Base-by-base conservation (phyloP, 30 jellyfish, hydroid and myxozoan species). In the Clytia hemisphaerica region DNA sequence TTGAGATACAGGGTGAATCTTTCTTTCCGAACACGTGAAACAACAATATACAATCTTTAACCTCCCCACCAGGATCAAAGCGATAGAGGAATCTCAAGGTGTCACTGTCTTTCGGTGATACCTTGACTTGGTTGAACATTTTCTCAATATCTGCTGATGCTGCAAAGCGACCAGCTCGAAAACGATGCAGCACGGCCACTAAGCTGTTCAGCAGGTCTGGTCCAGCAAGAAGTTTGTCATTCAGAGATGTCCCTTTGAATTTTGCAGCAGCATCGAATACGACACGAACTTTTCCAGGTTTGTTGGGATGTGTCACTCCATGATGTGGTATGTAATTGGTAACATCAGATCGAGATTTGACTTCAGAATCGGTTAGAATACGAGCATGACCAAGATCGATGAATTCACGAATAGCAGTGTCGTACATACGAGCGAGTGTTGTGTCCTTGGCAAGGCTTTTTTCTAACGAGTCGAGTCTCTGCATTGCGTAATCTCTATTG, bases 281-380 rank as follows among this genome's bases (percentile, higher is more conserved):
- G 6, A 77, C 50, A 28, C 90, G 33, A 22, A 49, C 51, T 33
- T 61, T 76, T 18, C 58, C 89, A 2, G 89, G 89, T 37, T 77
- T 77, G 64, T 78, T 78, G 14, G 92, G 73, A 45, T 67, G 32
- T 6, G 37, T 28, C 16, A 79, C 84, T 2, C 59, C 37, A 45
- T 79, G 93, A 37, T 70, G 84, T 10, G 93, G 93, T 22, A 79
- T 74, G 57, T 67, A 79, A n/a, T n/a, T n/a, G n/a, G n/a, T n/a
- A n/a, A n/a, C n/a, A n/a, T n/a, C n/a, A n/a, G n/a, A n/a, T n/a
- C n/a, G n/a, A n/a, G n/a, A n/a, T n/a, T n/a, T n/a, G n/a, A n/a
- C n/a, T n/a, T n/a, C n/a, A n/a, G n/a, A n/a, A n/a, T n/a, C n/a
- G n/a, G n/a, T n/a, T n/a, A n/a, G n/a, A n/a, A n/a, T n/a, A n/a